Conservation (phyloP, 2,888 invertebrate species). For the Cephus runcator region DNA sequence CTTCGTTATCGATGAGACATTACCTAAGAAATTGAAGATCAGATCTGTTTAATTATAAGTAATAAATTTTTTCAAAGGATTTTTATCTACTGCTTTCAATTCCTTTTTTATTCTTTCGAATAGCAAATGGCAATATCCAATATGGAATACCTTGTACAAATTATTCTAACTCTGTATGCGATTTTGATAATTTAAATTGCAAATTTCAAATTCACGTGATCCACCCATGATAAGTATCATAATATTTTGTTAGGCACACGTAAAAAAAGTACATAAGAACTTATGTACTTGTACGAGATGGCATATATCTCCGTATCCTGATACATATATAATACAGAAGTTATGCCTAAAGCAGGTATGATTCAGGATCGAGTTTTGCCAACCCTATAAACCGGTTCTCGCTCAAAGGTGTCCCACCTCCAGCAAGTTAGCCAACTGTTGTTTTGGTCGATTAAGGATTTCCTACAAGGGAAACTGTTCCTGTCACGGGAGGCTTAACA, state of each 20-base stretch:
- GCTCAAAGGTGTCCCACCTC: conserved; percentile 10
- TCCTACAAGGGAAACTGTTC: not conserved
- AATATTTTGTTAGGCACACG: not conserved
- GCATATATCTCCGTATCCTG: not conserved
- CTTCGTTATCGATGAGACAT: no score
- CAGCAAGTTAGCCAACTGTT: not conserved
- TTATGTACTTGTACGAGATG: not conserved
- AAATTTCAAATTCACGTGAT: not conserved
- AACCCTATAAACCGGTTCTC: conserved; percentile 35
- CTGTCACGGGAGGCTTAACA: not conserved
- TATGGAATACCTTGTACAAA: not conserved
- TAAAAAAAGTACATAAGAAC: not conserved
- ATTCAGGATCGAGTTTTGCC: conserved; percentile 30
- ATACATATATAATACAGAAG: not conserved
- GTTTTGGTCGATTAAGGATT: not conserved
- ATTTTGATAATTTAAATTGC: not conserved
- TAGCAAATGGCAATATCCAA: not conserved
- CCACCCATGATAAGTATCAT: not conserved
- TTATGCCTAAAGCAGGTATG: conserved; percentile 23
- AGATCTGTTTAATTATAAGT: no score
- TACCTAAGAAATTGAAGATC: no score
- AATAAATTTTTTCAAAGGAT: no score
- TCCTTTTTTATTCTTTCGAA: no score
- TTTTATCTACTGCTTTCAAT: no score
- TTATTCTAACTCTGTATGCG: not conserved